A percentile compares a stretch with the other conserved stretches of the same genome.
Evolutionary conservation across 2,797 vertebrate species (phyloP).

Genomic region (Silurus lanzhouensis): DNA sequence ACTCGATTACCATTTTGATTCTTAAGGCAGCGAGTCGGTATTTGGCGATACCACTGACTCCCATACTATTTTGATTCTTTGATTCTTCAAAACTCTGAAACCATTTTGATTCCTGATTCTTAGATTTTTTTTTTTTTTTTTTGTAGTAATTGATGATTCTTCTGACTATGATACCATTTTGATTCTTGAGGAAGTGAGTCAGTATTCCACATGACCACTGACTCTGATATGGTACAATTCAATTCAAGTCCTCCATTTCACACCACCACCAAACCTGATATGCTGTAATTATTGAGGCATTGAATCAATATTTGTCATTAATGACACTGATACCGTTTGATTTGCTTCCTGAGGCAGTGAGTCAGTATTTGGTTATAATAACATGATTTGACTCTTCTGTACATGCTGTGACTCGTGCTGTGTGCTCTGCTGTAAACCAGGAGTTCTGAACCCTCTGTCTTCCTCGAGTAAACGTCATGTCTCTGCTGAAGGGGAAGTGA

Average conservation of each 20-base stretch:
- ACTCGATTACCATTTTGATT: not conserved
- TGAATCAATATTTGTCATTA: no score
- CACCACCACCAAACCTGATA: no score
- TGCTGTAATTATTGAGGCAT: no score
- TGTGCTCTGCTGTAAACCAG: not conserved
- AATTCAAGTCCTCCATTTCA: not conserved
- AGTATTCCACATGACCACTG: not conserved
- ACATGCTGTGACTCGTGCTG: no score
- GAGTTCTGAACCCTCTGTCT: not conserved
- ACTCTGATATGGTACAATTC: not conserved
- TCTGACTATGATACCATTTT: no score
- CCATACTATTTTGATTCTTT: not conserved
- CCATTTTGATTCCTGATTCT: no score
- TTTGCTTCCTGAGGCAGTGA: not conserved
- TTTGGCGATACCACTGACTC: not conserved
- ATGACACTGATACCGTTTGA: not conserved
- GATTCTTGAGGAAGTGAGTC: no score
- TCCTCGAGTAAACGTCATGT: not conserved
- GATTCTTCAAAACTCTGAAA: no score
- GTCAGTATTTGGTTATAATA: not conserved
- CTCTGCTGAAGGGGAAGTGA: not conserved
- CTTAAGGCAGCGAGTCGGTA: not conserved
- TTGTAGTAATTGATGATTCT: no score
- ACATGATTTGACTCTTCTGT: not conserved
- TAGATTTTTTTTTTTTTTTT: no score